Percentiles rank a stretch among this genome's conserved stretches.
These are phyloP conservation scores for Margaritifera margaritifera DNA, from an alignment of 2,888 invertebrate genomes.

Conservation along the genomic window DNA sequence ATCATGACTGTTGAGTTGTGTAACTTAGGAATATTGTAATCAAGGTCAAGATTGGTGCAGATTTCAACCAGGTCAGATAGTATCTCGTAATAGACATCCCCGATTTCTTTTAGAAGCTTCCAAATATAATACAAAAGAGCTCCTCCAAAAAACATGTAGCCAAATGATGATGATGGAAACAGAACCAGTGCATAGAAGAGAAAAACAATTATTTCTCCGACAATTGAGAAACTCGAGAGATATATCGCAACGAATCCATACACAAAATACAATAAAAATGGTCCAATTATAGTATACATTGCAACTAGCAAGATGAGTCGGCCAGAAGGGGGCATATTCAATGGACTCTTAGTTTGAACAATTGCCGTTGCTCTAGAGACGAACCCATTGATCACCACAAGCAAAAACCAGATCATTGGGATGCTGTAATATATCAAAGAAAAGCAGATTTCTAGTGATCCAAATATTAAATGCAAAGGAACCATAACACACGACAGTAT, in stretches of 20 bases:
- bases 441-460: background rate
- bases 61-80: constrained; percentile 22
- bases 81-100: constrained; percentile 17
- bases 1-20: constrained; percentile 13
- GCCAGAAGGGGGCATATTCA: too few species aligned
- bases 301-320: too few species aligned
- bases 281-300: too few species aligned
- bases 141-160: constrained; percentile 24
- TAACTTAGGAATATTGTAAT: background rate
- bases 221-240: constrained; percentile 18
- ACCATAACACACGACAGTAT: background rate
- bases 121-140: constrained; percentile 18
- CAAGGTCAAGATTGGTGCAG: constrained; percentile 4
- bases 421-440: constrained; percentile 12
- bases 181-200: constrained; percentile 19
- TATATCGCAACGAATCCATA: constrained; percentile 3
- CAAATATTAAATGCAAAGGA: background rate
- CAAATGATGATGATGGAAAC: constrained; percentile 23
- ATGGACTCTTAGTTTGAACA: too few species aligned
- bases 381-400: constrained; percentile 1
- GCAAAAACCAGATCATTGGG: constrained; percentile 3
- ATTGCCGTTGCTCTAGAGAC: too few species aligned
- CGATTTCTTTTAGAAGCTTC: constrained; percentile 9
- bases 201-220: constrained; percentile 17
- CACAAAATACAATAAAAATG: too few species aligned